Evolutionary conservation across 2,113 vertebrate species (phyloP).

Genomic region (Bagarius yarrelli): DNA sequence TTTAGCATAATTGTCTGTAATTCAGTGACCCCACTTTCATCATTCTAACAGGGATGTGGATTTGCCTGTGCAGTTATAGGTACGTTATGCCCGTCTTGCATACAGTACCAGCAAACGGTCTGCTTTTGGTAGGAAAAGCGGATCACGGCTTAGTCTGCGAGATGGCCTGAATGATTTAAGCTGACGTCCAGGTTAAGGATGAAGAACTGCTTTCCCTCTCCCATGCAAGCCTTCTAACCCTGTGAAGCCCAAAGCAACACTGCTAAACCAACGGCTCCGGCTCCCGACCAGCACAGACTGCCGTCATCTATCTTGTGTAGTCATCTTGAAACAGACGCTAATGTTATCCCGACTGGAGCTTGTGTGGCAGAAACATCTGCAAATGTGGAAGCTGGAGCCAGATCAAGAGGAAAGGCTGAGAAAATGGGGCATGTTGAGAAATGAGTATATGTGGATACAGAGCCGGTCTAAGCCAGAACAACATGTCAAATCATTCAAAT

Average conservation of each 20-base stretch:
- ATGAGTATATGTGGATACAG: neutral
- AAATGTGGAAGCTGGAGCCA: slow-evolving; percentile 25
- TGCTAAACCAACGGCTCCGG: slow-evolving; percentile 31
- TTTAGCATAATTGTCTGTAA: neutral
- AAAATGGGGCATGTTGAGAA: neutral
- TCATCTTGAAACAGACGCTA: slow-evolving; percentile 31
- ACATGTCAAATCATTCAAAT: neutral
- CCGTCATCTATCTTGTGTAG: slow-evolving; percentile 53
- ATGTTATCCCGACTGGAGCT: slow-evolving; percentile 49
- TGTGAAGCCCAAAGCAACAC: slow-evolving; percentile 14
- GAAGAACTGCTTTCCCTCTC: slow-evolving; percentile 51
- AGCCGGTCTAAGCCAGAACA: neutral
- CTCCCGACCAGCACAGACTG: slow-evolving; percentile 42
- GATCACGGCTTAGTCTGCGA: slow-evolving; percentile 15
- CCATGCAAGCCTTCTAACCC: slow-evolving; percentile 31
- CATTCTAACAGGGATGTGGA: neutral
- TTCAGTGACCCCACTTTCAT: neutral
- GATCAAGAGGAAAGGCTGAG: slow-evolving; percentile 24
- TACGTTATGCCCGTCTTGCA: slow-evolving; percentile 30
- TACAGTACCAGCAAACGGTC: neutral
- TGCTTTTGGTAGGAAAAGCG: neutral
- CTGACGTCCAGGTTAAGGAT: slow-evolving; percentile 44
- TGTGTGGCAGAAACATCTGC: slow-evolving; percentile 34
- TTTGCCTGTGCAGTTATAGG: slow-evolving; percentile 28
- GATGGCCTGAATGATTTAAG: slow-evolving; percentile 49